A percentile compares a stretch with the other conserved stretches of the same genome.
These are phyloP conservation scores for Phortica okadai DNA, from an alignment of 2,888 invertebrate genomes.

Conservation along the genomic window DNA sequence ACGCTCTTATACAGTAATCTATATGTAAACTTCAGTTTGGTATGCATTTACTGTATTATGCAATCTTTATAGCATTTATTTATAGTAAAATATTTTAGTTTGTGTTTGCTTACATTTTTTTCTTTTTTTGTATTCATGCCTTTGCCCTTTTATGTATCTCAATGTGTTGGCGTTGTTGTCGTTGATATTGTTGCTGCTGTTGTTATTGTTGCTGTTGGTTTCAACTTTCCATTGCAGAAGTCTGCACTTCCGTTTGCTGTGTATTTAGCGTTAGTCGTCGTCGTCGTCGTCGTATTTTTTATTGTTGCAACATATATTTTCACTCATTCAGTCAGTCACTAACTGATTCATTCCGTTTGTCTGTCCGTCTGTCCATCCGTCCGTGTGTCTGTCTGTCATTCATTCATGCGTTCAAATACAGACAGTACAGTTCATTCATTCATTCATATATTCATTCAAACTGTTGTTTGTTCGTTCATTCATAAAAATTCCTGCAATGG, in stretches of 20 bases:
- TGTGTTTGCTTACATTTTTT: background rate
- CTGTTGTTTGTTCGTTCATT: constrained; percentile 23
- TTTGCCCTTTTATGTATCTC: background rate
- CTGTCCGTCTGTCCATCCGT: background rate
- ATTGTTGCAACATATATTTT: constrained; percentile 4
- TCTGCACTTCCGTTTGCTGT: constrained; percentile 18
- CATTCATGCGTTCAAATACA: constrained; percentile 17
- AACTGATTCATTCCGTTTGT: background rate
- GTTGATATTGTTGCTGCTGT: background rate
- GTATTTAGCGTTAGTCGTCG: background rate
- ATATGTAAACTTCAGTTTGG: background rate
- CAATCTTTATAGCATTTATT: background rate
- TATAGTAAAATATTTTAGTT: background rate
- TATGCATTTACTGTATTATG: background rate
- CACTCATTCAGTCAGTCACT: background rate
- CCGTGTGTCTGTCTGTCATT: constrained; percentile 2
- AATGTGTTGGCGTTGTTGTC: background rate
- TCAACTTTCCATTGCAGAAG: constrained; percentile 23
- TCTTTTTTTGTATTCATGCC: background rate
- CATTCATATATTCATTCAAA: background rate
- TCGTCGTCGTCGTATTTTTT: background rate
- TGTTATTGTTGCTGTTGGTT: background rate
- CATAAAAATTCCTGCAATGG: constrained; percentile 30
- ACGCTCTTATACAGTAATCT: background rate
- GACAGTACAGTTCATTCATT: constrained; percentile 20